A percentile compares a stretch with the other conserved stretches of the same genome.
Conservation (phyloP, 2,797 vertebrate genomes). For the Echeneis naucrates region DNA sequence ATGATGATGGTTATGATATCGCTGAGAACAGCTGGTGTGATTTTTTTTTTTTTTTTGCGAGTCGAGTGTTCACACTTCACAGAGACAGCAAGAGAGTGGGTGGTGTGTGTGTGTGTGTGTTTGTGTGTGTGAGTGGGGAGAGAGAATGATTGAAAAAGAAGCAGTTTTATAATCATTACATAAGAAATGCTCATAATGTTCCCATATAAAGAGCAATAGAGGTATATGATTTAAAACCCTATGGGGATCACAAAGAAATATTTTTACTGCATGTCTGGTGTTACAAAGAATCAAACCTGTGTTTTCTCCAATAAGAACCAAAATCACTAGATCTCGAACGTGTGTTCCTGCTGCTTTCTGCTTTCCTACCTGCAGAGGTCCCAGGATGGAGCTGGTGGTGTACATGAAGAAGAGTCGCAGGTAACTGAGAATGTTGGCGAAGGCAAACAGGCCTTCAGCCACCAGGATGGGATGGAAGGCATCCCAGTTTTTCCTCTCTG, state of each 20-base stretch:
- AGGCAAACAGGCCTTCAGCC: constrained; percentile 97
- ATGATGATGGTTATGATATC: constrained; percentile 47
- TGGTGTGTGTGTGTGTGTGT: constrained; percentile 23
- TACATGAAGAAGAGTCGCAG: constrained; percentile 99
- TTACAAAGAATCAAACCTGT: background rate
- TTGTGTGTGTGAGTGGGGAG: constrained; percentile 2
- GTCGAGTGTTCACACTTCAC: constrained; percentile 54
- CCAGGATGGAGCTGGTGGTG: constrained; percentile 98
- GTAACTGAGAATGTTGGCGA: constrained; percentile 98
- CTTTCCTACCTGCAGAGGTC: constrained; percentile 92
- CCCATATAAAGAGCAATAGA: constrained; percentile 9
- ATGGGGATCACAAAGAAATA: background rate
- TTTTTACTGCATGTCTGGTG: background rate
- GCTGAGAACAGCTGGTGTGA: constrained; percentile 62
- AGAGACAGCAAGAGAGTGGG: constrained; percentile 55
- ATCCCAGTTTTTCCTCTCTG: constrained; percentile 96
- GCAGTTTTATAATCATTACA: constrained; percentile 45
- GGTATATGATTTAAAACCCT: constrained; percentile 20
- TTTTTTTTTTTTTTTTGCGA: too few species aligned
- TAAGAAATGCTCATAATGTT: constrained; percentile 23
- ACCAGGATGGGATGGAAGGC: constrained; percentile 97
- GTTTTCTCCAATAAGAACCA: background rate
- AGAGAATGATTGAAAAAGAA: background rate
- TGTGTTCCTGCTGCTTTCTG: background rate
- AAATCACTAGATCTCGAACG: background rate